Conservation (phyloP, 1,140 invertebrate species). For the Ectropis grisescens region DNA sequence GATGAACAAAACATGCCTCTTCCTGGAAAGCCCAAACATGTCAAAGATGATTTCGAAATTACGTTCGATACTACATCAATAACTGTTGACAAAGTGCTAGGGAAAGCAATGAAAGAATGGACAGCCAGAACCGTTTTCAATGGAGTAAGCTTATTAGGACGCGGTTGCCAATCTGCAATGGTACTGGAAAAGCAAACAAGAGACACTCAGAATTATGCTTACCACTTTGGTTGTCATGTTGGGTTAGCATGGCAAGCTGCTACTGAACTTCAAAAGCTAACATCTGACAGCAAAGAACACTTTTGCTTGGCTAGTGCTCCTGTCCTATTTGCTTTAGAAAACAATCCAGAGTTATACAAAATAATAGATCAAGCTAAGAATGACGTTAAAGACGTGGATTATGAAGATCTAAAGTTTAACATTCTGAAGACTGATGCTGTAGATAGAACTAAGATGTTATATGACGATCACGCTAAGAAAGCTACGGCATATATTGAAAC, state of each 20-base stretch:
- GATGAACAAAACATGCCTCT: conserved; percentile 84
- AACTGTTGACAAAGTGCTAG: conserved; percentile 67
- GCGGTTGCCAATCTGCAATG: conserved; percentile 85
- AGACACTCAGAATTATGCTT: conserved; percentile 77
- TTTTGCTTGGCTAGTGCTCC: conserved; percentile 83
- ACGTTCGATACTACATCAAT: conserved; percentile 40
- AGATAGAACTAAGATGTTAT: conserved; percentile 46
- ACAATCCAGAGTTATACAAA: conserved; percentile 76
- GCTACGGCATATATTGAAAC: conserved; percentile 43
- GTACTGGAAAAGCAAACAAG: conserved; percentile 80
- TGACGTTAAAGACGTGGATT: conserved; percentile 78
- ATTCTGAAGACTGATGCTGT: conserved; percentile 74
- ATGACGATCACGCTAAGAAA: conserved; percentile 51
- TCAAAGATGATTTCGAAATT: conserved; percentile 32
- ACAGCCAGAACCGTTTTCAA: conserved; percentile 83
- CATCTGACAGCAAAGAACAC: conserved; percentile 52
- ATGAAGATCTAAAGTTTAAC: conserved; percentile 78
- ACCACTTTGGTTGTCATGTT: conserved; percentile 87
- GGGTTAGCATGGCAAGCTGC: conserved; percentile 86
- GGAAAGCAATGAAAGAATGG: conserved; percentile 83
- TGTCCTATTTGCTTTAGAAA: conserved; percentile 82
- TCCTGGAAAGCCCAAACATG: conserved; percentile 72
- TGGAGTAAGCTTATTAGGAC: conserved; percentile 83
- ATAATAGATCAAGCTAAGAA: conserved; percentile 78
- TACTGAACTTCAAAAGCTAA: conserved; percentile 69